These are phyloP conservation scores for Zoanthus sansibaricus DNA, from an alignment of 92 coral and sea anemone genomes.

Conservation along the genomic window DNA sequence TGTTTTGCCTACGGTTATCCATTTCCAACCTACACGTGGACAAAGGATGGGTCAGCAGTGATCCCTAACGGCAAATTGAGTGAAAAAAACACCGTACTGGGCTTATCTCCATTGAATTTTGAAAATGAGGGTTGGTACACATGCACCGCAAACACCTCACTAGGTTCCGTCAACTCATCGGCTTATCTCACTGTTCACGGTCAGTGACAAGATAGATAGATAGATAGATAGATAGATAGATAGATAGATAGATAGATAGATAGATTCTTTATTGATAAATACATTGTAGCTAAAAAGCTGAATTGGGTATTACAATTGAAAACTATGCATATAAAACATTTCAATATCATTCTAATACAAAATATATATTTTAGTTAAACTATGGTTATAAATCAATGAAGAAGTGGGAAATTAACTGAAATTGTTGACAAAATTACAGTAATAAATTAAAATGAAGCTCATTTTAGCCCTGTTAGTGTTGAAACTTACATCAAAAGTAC, in stretches of 20 bases:
- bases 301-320: too few relatives aligned
- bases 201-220: neutral
- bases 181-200: neutral
- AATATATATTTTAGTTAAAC: too few relatives aligned
- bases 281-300: too few relatives aligned
- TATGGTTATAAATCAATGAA: too few relatives aligned
- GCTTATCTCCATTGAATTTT: neutral
- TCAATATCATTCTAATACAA: too few relatives aligned
- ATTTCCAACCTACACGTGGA: neutral
- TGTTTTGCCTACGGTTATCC: neutral
- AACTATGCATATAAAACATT: too few relatives aligned
- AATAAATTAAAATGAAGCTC: too few relatives aligned
- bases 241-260: neutral
- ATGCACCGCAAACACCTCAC: neutral
- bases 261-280: too few relatives aligned
- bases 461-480: too few relatives aligned
- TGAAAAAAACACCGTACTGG: neutral
- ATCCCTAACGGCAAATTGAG: neutral
- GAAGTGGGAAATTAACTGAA: too few relatives aligned
- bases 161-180: neutral
- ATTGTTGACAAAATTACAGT: too few relatives aligned
- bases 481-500: too few relatives aligned
- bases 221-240: neutral
- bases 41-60: neutral
- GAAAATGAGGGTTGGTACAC: neutral